These are phyloP conservation scores for Scaeva pyrastri DNA, from an alignment of 2,888 invertebrate genomes.

Conservation along the genomic window DNA sequence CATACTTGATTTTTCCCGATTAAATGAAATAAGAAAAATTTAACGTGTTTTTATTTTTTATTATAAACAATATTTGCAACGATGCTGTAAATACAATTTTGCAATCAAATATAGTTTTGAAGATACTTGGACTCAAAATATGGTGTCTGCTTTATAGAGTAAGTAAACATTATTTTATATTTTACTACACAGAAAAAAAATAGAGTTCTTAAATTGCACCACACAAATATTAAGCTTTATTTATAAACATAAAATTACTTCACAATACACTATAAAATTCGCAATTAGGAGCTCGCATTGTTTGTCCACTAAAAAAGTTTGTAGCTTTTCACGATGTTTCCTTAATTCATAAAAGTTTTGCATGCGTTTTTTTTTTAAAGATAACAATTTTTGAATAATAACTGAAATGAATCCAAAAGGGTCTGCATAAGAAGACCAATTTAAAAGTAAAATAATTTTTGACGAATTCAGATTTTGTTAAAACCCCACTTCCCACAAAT, in stretches of 20 bases:
- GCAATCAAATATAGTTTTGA: conserved; percentile 15
- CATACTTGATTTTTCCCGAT: conserved; percentile 2
- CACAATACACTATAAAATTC: background rate
- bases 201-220: background rate
- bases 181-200: background rate
- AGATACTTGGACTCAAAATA: conserved; percentile 18
- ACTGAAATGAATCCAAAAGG: too few relatives aligned
- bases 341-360: too few relatives aligned
- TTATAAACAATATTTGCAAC: background rate
- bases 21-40: background rate
- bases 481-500: too few relatives aligned
- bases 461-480: too few relatives aligned
- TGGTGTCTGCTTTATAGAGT: conserved; percentile 31
- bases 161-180: conserved; percentile 24
- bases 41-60: conserved; percentile 23
- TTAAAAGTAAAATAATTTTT: too few relatives aligned
- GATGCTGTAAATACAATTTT: conserved; percentile 61
- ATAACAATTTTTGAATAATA: too few relatives aligned
- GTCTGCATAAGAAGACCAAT: too few relatives aligned
- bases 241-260: background rate
- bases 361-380: too few relatives aligned
- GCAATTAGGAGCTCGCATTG: background rate
- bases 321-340: too few relatives aligned
- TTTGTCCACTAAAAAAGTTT: background rate
- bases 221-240: background rate